Base-by-base conservation (phyloP, 2,113 vertebrate species). In the Charadrius vociferus region DNA sequence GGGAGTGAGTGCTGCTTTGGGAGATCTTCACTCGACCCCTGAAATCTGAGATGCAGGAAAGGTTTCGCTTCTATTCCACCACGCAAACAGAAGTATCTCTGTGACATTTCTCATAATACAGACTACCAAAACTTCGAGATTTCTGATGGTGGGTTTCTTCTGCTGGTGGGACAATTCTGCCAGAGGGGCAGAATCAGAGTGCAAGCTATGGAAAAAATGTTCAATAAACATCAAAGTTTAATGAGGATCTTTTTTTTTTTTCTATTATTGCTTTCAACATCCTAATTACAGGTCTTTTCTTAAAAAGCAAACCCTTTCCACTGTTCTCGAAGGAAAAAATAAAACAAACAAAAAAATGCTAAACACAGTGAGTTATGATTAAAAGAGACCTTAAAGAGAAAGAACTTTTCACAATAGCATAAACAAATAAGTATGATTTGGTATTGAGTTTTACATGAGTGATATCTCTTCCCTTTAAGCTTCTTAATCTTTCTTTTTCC, bases 1-100 rank as follows among this genome's bases (percentile, higher is more conserved):
- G 6, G 14, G 41, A 79, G 26, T 0, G 1, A 58, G 19, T 2
- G 22, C 5, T 24, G 14, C 10, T 74, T 34, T 10, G 8, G 56
- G 88, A 82, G 19, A 36, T 26, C 74, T 55, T 39, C 65, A 14
- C 9, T 16, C 20, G 74, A 79, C 1, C 10, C 6, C 27, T 39
- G 27, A 9, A 74, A 7, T 20, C 26, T 61, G 55, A 81, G 45
- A 23, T 37, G 12, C 18, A 15, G 29, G 8, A 61, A 61, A 73
- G 18, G 14, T 24, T 55, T 73, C 77, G 30, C 1, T 91, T 70
- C 67, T 34, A 2, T 19, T 73, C 34, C 59, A 39, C 19, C 32
- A 23, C 49, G 26, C 14, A 52, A 58, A 52, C 27, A 52, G n/a
- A 70, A 73, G 67, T 45, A 50, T 8, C 17, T 62, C 61, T 8